A percentile compares a stretch with the other conserved stretches of the same genome.
These are phyloP conservation scores for Aurelia aurita DNA, from an alignment of 30 jellyfish, hydroid and myxozoan genomes.

Conservation along the genomic window DNA sequence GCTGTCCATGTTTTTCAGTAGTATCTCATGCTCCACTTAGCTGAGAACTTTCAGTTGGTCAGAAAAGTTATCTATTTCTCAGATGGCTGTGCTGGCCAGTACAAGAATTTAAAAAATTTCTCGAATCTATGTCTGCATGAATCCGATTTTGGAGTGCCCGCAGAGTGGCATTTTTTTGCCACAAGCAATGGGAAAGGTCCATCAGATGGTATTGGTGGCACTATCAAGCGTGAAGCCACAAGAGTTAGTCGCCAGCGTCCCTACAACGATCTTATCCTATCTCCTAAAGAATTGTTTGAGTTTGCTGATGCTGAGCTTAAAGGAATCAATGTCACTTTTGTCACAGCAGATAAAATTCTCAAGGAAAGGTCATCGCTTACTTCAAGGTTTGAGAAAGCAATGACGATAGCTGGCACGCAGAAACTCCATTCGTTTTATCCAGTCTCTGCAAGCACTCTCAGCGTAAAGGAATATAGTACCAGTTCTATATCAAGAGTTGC, in stretches of 20 bases:
- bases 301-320: not conserved
- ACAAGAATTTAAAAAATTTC: slow-evolving; percentile 24
- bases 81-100: slow-evolving; percentile 69
- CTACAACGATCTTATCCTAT: slow-evolving; percentile 6
- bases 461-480: slow-evolving; percentile 1
- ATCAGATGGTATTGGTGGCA: slow-evolving; percentile 53
- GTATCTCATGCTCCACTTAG: not conserved
- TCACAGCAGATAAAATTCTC: slow-evolving; percentile 9
- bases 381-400: not conserved
- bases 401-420: slow-evolving; percentile 46
- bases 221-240: slow-evolving; percentile 49
- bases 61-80: slow-evolving; percentile 12
- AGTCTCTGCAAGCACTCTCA: not conserved
- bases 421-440: slow-evolving; percentile 23
- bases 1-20: slow-evolving; percentile 21
- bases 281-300: slow-evolving; percentile 4
- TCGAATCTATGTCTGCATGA: slow-evolving; percentile 33
- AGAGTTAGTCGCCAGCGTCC: slow-evolving; percentile 49
- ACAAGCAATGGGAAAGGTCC: slow-evolving; percentile 76
- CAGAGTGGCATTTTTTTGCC: slow-evolving; percentile 69
- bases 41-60: not conserved
- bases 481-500: not conserved
- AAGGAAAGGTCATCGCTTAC: not conserved
- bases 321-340: slow-evolving; percentile 16
- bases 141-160: slow-evolving; percentile 56